A percentile compares a stretch with the other conserved stretches of the same genome.
Evolutionary conservation across 1,140 invertebrate species (phyloP).

Genomic region (Macrobrachium nipponense): DNA sequence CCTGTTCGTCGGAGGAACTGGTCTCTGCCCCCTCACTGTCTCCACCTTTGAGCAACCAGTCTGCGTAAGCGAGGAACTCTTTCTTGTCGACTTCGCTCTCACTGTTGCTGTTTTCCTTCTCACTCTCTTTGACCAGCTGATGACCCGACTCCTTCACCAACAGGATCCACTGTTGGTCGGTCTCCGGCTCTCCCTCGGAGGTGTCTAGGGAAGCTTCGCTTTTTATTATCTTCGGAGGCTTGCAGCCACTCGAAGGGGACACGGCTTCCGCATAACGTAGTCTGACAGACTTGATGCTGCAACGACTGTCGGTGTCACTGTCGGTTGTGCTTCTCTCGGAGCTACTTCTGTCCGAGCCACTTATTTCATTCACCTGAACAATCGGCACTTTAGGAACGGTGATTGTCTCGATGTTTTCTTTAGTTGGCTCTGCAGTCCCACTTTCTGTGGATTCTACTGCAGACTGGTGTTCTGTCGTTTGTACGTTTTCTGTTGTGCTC

Average conservation of each 20-base stretch:
- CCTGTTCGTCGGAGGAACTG: slow-evolving; percentile 21
- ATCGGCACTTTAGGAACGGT: not conserved
- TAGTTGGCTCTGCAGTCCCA: not conserved
- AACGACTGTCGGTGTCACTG: slow-evolving; percentile 40
- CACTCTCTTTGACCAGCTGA: slow-evolving; percentile 33
- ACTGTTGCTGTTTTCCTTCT: slow-evolving; percentile 21
- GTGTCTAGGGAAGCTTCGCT: slow-evolving; percentile 36
- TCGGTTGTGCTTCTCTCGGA: slow-evolving; percentile 28
- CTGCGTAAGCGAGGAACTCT: slow-evolving; percentile 31
- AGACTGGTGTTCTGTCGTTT: too few species aligned
- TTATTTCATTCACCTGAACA: slow-evolving; percentile 46
- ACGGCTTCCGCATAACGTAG: slow-evolving; percentile 37
- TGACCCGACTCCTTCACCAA: slow-evolving; percentile 39
- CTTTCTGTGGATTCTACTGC: not conserved
- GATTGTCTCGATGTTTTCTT: not conserved
- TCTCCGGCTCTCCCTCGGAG: slow-evolving; percentile 26
- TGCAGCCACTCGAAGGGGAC: slow-evolving; percentile 49
- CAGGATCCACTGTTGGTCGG: slow-evolving; percentile 30
- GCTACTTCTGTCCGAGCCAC: slow-evolving; percentile 44
- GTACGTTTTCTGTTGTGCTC: too few species aligned
- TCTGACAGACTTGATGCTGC: slow-evolving; percentile 43
- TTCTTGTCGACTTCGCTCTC: slow-evolving; percentile 36
- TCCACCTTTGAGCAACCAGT: slow-evolving; percentile 38
- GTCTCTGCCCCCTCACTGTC: slow-evolving; percentile 1
- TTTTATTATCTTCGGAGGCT: slow-evolving; percentile 40